Conservation (phyloP, 1,140 invertebrate genomes). For the Pectinophora gossypiella region DNA sequence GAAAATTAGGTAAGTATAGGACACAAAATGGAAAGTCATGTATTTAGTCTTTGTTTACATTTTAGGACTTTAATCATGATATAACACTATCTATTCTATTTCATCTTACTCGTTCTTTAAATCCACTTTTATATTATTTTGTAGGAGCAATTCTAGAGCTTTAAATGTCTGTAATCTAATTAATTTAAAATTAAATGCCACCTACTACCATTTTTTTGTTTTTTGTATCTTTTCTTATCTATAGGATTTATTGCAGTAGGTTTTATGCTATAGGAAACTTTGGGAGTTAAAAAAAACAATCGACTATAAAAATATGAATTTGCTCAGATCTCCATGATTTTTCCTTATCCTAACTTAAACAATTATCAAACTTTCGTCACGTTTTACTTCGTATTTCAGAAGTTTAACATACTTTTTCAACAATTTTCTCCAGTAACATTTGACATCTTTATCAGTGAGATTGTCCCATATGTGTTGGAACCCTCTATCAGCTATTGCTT, state of each 20-base stretch:
- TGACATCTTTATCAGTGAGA: constrained; percentile 88
- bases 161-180: neutral
- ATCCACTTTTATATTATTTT: neutral
- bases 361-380: constrained; percentile 76
- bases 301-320: no score
- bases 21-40: no score
- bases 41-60: no score
- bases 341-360: constrained; percentile 49
- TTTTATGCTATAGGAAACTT: no score
- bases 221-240: neutral
- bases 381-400: constrained; percentile 81
- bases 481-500: constrained; percentile 89
- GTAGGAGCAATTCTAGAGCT: neutral
- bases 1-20: no score
- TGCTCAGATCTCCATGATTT: no score
- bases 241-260: no score
- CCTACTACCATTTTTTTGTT: neutral
- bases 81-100: no score
- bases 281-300: no score
- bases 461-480: constrained; percentile 90
- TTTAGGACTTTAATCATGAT: no score
- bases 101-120: no score
- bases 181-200: no score
- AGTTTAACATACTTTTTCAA: constrained; percentile 87
- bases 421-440: constrained; percentile 92